These are phyloP conservation scores for Craseonycteris thonglongyai DNA, from an alignment of 2,113 vertebrate species.

Conservation along the genomic window DNA sequence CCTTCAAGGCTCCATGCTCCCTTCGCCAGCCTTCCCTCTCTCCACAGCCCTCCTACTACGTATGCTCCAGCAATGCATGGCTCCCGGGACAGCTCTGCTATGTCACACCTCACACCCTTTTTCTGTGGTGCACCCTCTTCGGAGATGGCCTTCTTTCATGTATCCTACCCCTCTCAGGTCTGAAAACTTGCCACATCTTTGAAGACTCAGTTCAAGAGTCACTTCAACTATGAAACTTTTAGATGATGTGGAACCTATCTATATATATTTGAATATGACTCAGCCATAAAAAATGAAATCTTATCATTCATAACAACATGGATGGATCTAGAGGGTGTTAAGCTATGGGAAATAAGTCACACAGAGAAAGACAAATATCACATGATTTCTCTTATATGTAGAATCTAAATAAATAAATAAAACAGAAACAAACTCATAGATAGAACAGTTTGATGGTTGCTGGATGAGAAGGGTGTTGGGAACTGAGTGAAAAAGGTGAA, in stretches of 20 bases:
- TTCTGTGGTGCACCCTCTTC: neutral
- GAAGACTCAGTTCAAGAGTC: neutral
- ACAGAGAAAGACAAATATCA: neutral
- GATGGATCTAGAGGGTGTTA: neutral
- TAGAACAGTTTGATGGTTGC: neutral
- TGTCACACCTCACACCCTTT: neutral
- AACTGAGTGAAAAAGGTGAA: neutral
- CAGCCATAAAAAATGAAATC: neutral
- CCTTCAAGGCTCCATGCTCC: neutral
- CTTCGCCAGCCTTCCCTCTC: neutral
- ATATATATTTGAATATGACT: neutral
- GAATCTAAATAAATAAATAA: neutral
- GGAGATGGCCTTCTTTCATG: neutral
- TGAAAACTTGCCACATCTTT: slow-evolving; percentile 10
- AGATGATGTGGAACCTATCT: neutral
- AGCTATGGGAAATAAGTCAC: neutral
- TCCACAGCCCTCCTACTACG: neutral
- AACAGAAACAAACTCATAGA: neutral
- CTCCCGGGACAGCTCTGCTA: neutral
- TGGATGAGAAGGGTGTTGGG: neutral
- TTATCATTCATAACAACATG: neutral
- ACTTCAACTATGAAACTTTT: neutral
- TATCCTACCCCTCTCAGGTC: neutral
- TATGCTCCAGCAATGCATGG: neutral
- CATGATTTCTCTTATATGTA: neutral